Evolutionary conservation across 2,888 invertebrate species (phyloP).

Genomic region (Agrenia bidenticulata): DNA sequence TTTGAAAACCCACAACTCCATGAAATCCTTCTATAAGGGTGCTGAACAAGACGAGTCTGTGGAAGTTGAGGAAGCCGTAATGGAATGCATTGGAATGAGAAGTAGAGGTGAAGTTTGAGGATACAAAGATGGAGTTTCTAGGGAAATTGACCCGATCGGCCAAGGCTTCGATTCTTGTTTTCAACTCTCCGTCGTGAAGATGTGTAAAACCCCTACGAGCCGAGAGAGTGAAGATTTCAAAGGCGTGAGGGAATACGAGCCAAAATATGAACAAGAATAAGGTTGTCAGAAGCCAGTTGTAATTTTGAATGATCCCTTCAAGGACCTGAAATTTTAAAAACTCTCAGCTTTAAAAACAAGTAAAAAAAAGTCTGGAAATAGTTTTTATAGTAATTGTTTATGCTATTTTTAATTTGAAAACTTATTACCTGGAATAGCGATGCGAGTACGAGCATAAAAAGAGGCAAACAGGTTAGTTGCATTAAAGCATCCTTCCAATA

Average conservation of each 20-base stretch:
- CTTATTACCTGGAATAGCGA: not conserved
- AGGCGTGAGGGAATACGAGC: not conserved
- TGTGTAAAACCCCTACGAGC: too few species aligned
- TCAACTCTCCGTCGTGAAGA: not conserved
- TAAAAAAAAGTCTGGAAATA: too few species aligned
- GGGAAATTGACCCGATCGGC: constrained; percentile 26
- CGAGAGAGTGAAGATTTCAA: not conserved
- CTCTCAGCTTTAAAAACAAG: too few species aligned
- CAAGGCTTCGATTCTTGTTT: constrained; percentile 6
- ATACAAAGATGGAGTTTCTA: not conserved
- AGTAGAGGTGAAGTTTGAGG: not conserved
- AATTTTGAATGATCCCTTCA: not conserved
- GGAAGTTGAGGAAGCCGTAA: constrained; percentile 21
- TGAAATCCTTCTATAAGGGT: not conserved
- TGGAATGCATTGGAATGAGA: constrained; percentile 22
- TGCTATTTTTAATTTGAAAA: not conserved
- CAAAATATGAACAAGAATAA: not conserved
- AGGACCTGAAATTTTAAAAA: constrained; percentile 6
- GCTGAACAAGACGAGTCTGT: constrained; percentile 15
- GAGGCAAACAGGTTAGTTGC: not conserved
- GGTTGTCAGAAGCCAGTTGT: not conserved
- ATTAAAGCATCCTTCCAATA: not conserved
- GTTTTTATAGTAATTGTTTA: too few species aligned
- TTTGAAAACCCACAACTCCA: not conserved
- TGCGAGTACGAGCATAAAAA: not conserved